phyloP scores from a whole-genome alignment of 2,113 vertebrate genomes.

The Clupea harengus region DNA sequence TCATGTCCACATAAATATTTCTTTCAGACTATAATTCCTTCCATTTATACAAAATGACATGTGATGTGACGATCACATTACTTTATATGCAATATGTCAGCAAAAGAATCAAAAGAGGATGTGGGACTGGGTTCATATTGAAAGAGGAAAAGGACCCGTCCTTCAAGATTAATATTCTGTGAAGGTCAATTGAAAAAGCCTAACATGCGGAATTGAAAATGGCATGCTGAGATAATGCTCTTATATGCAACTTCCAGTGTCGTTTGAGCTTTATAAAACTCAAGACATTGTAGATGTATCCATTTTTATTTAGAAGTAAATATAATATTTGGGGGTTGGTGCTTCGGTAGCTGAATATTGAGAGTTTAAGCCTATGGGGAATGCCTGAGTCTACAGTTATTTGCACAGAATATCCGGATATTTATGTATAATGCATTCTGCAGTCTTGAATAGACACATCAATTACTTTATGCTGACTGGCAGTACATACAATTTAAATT shows the following conservation, averaged over 20 bases:
- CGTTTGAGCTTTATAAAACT: not conserved
- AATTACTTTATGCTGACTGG: not conserved
- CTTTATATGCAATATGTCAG: not conserved
- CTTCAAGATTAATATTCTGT: not conserved
- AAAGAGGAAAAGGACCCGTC: not conserved
- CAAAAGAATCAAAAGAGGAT: constrained; percentile 8
- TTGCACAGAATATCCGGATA: not conserved
- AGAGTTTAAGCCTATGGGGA: not conserved
- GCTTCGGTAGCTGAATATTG: not conserved
- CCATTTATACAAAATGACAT: not conserved
- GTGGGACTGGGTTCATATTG: not conserved
- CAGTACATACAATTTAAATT: not conserved
- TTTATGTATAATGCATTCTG: not conserved
- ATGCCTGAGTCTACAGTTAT: not conserved
- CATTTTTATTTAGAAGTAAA: not conserved
- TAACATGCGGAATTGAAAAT: not conserved
- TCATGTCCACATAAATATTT: not conserved
- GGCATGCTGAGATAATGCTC: not conserved
- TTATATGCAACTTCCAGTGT: not conserved
- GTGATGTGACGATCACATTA: not conserved
- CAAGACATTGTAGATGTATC: not conserved
- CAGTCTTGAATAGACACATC: constrained; percentile 5
- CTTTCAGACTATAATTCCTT: not conserved
- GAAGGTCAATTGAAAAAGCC: not conserved
- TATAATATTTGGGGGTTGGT: not conserved